Base-by-base conservation (phyloP, 1,140 invertebrate species). In the Anastatus disparis region DNA sequence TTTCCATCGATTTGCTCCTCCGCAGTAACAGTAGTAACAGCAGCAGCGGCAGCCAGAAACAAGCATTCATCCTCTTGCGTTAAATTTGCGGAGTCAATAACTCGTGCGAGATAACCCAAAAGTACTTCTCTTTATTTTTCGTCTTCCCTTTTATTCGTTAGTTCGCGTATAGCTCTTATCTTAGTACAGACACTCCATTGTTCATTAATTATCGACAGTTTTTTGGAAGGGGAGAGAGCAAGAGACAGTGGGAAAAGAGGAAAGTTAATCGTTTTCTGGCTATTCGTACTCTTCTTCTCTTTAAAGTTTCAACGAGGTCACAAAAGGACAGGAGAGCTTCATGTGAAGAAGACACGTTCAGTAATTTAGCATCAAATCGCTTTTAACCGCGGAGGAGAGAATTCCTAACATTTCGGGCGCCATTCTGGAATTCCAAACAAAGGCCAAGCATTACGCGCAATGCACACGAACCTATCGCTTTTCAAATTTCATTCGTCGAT, bases 31-130 rank as follows among this genome's bases (percentile, higher is more conserved):
- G n/a, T n/a, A n/a, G n/a, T n/a, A n/a, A n/a, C n/a, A n/a, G n/a
- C 40, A 13, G 31, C 4, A 35, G 10, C 10, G 31, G 31, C 9
- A 7, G n/a, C 29, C 15, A n/a, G n/a, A n/a, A n/a, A n/a, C n/a
- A n/a, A n/a, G 31, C 26, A n/a, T 24, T 10, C 12, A 17, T 3
- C 13, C n/a, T 27, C 42, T 46, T 3, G 20, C 24, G 48, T 66
- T 40, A 40, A 31, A 66, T 40, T 66, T 66, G 64, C 46, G n/a
- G 38, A 56, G 40, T 56, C 52, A 66, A 66, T 66, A 56, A 66
- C 40, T 66, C 15, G 13, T 26, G 29, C 31, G 15, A n/a, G 15
- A 64, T 64, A 22, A n/a, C n/a, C 29, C 9, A 17, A 20, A 17
- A 4, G 4, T 29, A 7, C 24, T 7, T 20, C n/a, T 31, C 50